Percentiles rank a stretch among this genome's conserved stretches.
Evolutionary conservation across 2,888 invertebrate genomes (phyloP).

Genomic region (Agrilus mali): DNA sequence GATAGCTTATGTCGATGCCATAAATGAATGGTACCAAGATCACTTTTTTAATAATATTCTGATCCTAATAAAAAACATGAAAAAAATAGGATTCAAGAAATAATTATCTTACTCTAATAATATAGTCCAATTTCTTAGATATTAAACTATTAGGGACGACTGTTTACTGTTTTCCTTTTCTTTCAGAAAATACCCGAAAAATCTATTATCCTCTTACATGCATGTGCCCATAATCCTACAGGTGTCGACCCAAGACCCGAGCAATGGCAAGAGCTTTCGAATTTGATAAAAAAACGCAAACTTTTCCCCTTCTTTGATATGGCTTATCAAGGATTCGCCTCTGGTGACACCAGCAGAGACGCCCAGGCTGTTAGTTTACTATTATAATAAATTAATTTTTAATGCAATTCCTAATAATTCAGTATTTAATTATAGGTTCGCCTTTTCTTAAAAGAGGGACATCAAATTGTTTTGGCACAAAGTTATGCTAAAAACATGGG

Average conservation of each 20-base stretch:
- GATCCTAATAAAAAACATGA: no score
- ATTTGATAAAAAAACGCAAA: constrained; percentile 65
- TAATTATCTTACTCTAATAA: no score
- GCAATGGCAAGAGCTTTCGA: constrained; percentile 83
- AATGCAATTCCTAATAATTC: neutral
- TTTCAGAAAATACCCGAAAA: constrained; percentile 80
- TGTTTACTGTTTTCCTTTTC: neutral
- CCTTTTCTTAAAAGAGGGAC: constrained; percentile 78
- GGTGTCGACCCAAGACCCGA: constrained; percentile 81
- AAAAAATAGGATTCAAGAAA: no score
- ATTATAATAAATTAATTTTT: neutral
- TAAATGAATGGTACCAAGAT: no score
- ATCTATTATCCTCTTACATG: constrained; percentile 84
- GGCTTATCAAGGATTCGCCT: constrained; percentile 97
- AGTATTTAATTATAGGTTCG: constrained; percentile 40
- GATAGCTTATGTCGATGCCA: no score
- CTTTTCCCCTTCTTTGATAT: constrained; percentile 92
- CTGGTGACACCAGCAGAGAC: constrained; percentile 76
- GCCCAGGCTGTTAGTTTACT: constrained; percentile 54
- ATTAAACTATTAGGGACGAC: no score
- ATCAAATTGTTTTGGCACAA: constrained; percentile 76
- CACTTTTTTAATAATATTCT: no score
- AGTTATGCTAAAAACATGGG: constrained; percentile 99
- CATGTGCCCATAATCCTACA: constrained; percentile 98
- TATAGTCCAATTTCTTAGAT: no score